Percentiles rank a stretch among this genome's conserved stretches.
These are phyloP conservation scores for Mormyrus hasselquistii DNA, from an alignment of 2,797 vertebrate species.

Conservation along the genomic window DNA sequence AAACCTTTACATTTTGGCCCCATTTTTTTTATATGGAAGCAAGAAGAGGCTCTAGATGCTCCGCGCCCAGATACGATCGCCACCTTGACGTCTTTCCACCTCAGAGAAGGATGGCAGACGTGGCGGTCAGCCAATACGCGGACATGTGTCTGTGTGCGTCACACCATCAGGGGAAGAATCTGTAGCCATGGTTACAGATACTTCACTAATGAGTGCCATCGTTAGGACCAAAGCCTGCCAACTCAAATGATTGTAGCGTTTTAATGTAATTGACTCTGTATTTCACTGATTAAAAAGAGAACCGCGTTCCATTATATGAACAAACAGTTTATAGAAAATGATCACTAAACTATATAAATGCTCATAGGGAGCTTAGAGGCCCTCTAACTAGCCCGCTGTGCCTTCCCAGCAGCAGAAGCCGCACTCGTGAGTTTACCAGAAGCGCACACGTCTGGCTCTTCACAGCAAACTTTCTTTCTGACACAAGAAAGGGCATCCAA, in stretches of 20 bases:
- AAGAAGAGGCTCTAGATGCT: not conserved
- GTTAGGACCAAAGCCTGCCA: constrained; percentile 22
- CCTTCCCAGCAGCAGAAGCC: not conserved
- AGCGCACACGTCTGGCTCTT: not conserved
- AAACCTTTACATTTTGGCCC: not conserved
- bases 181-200: not conserved
- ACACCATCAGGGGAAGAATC: not conserved
- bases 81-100: not conserved
- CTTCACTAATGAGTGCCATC: constrained; percentile 31
- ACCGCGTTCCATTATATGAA: not conserved
- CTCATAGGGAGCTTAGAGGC: not conserved
- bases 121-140: not conserved
- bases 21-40: not conserved
- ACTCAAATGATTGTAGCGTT: constrained; percentile 10
- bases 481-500: not conserved
- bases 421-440: not conserved
- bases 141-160: not conserved
- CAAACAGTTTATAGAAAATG: not conserved
- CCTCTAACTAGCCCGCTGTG: not conserved
- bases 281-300: not conserved
- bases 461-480: not conserved
- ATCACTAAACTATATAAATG: not conserved
- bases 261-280: constrained; percentile 17
- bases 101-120: not conserved
- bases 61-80: not conserved